These are phyloP conservation scores for Macrobrachium rosenbergii DNA, from an alignment of 1,140 invertebrate species.

Conservation along the genomic window DNA sequence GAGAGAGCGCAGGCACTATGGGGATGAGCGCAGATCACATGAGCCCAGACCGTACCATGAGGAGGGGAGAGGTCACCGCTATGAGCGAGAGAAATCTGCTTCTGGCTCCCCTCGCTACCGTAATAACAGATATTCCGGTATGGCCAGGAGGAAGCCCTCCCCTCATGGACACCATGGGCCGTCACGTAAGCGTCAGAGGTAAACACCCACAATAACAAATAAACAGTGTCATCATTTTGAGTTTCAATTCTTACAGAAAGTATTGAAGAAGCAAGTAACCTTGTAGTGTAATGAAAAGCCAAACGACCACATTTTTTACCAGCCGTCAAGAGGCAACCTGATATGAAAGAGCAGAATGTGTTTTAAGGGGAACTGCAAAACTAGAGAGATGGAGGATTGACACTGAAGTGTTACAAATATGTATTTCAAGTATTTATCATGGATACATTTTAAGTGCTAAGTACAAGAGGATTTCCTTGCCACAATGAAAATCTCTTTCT, in stretches of 20 bases:
- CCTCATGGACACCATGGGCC: conserved; percentile 9
- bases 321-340: too few relatives aligned
- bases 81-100: conserved; percentile 14
- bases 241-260: conserved; percentile 8
- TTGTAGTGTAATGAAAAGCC: not conserved
- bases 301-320: too few relatives aligned
- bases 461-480: too few relatives aligned
- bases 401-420: too few relatives aligned
- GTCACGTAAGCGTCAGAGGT: conserved; percentile 10
- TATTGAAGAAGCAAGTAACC: conserved; percentile 3
- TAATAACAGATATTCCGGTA: conserved; percentile 9
- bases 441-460: too few relatives aligned
- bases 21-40: conserved; percentile 12
- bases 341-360: too few relatives aligned
- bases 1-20: conserved; percentile 21
- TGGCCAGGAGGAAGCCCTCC: conserved; percentile 9
- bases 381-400: too few relatives aligned
- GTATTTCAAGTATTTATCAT: too few relatives aligned
- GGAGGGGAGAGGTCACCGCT: conserved; percentile 13
- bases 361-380: too few relatives aligned
- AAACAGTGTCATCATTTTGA: conserved; percentile 12
- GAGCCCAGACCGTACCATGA: conserved; percentile 17
- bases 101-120: conserved; percentile 21
- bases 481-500: too few relatives aligned
- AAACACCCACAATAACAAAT: not conserved